These are phyloP conservation scores for Seladonia tumulorum DNA, from an alignment of 2,888 invertebrate species.

Conservation along the genomic window DNA sequence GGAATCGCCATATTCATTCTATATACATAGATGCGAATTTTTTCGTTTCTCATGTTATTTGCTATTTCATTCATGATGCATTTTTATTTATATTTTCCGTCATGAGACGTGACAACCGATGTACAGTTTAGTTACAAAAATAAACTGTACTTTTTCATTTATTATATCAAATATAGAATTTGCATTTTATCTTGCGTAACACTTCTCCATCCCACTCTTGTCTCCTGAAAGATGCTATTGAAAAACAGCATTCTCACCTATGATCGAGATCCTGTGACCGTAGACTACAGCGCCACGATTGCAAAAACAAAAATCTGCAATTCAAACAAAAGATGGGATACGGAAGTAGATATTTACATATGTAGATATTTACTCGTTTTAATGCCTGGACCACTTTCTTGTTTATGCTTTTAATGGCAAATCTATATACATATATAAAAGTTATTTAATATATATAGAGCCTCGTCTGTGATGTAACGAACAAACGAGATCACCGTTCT, in stretches of 20 bases:
- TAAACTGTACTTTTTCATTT: background rate
- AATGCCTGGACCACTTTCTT: too few relatives aligned
- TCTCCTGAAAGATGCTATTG: background rate
- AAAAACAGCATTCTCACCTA: conserved; percentile 1
- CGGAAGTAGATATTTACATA: background rate
- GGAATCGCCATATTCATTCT: conserved; percentile 46
- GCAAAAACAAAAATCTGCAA: background rate
- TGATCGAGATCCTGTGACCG: background rate
- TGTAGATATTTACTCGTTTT: too few relatives aligned
- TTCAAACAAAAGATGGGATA: background rate
- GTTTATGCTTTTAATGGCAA: too few relatives aligned
- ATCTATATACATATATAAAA: too few relatives aligned
- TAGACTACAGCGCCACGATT: background rate
- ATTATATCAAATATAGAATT: background rate
- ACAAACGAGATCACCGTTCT: background rate
- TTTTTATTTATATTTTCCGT: background rate
- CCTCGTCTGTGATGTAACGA: too few relatives aligned
- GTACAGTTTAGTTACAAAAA: background rate
- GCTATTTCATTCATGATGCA: background rate
- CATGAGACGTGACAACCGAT: background rate
- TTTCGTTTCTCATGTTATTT: background rate
- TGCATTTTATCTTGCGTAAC: conserved; percentile 6
- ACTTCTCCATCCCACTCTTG: background rate
- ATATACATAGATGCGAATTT: background rate
- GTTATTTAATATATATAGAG: too few relatives aligned